phyloP scores from a whole-genome alignment of 37 sponge, comb jelly and placozoan genomes.

The Spongia lamella region DNA sequence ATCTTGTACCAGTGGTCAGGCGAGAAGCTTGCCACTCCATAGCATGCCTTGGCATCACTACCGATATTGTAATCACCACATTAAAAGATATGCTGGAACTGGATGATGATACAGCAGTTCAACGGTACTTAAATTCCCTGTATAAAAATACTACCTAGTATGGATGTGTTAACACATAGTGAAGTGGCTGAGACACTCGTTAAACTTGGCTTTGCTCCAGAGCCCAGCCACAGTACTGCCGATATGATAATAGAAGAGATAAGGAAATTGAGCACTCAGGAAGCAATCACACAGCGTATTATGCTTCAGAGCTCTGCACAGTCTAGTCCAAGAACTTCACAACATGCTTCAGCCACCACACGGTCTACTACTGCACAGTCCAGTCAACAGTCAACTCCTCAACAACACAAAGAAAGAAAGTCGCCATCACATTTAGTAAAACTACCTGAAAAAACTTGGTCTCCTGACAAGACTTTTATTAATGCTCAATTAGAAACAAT shows the following conservation, averaged over 20 bases:
- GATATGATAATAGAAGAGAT: conserved; percentile 47
- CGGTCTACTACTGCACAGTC: too few relatives aligned
- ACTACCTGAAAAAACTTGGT: too few relatives aligned
- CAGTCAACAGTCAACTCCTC: too few relatives aligned
- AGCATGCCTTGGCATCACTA: conserved; percentile 26
- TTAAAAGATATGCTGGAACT: conserved; percentile 53
- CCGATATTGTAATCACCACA: conserved; percentile 30
- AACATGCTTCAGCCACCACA: too few relatives aligned
- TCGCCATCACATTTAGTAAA: too few relatives aligned
- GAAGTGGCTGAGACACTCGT: conserved; percentile 43
- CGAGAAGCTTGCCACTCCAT: conserved; percentile 78
- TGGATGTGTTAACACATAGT: neutral
- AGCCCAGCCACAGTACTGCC: conserved; percentile 40
- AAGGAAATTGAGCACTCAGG: conserved; percentile 51
- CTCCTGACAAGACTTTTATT: too few relatives aligned
- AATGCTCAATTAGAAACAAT: too few relatives aligned
- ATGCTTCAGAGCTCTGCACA: neutral
- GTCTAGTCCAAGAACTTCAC: too few relatives aligned
- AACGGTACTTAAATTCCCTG: conserved; percentile 17
- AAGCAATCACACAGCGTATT: conserved; percentile 27
- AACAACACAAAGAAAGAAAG: too few relatives aligned
- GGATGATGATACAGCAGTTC: conserved; percentile 64
- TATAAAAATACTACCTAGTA: neutral
- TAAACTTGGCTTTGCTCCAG: conserved; percentile 38
- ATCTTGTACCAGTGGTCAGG: conserved; percentile 49